These are phyloP conservation scores for Stegostoma tigrinum DNA, from an alignment of 2,113 vertebrate genomes.

Conservation along the genomic window DNA sequence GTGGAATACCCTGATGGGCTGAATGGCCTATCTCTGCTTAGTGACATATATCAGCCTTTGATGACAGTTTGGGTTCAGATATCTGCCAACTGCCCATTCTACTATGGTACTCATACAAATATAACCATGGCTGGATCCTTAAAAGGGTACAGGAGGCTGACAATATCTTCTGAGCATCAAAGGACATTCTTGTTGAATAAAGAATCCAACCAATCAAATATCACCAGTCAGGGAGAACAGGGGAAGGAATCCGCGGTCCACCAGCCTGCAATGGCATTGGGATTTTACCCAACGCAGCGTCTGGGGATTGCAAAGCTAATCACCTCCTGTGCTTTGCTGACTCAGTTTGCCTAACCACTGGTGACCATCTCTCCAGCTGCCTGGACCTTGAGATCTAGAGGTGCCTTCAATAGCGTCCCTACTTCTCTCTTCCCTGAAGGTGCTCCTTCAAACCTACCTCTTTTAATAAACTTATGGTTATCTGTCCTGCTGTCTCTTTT, in stretches of 20 bases:
- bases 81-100: not conserved
- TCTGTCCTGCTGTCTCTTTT: too few relatives aligned
- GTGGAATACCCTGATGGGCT: too few relatives aligned
- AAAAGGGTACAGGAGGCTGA: not conserved
- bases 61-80: not conserved
- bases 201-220: not conserved
- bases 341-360: not conserved
- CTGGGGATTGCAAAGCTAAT: not conserved
- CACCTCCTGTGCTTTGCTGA: not conserved
- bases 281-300: not conserved
- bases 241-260: not conserved
- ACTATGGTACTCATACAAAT: not conserved
- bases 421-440: not conserved
- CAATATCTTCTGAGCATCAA: not conserved
- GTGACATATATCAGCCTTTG: not conserved
- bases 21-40: not conserved
- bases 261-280: not conserved
- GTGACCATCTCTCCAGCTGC: not conserved
- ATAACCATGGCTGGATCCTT: not conserved
- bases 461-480: too few relatives aligned
- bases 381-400: not conserved
- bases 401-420: not conserved
- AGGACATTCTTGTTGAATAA: not conserved
- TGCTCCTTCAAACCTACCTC: not conserved
- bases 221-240: not conserved